These are phyloP conservation scores for Mesoligia furuncula DNA, from an alignment of 2,888 invertebrate genomes.

Conservation along the genomic window DNA sequence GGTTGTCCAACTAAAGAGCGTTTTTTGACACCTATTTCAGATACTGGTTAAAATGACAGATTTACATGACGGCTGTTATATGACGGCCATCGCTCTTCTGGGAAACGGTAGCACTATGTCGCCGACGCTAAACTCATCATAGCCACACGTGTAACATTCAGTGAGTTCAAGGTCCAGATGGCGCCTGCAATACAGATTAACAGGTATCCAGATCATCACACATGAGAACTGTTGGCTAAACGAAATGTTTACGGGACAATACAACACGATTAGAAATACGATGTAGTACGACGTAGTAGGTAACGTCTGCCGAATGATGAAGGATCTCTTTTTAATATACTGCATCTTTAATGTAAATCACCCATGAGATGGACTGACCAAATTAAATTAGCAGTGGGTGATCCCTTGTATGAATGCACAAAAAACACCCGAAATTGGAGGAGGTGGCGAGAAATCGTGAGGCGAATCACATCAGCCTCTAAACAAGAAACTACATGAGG, in stretches of 20 bases:
- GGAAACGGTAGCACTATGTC: neutral
- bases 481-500: too few relatives aligned
- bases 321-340: neutral
- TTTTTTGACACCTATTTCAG: neutral
- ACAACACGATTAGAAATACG: neutral
- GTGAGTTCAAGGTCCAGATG: constrained; percentile 30
- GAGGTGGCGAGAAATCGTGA: too few relatives aligned
- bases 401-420: too few relatives aligned
- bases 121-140: neutral
- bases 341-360: too few relatives aligned
- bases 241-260: constrained; percentile 15
- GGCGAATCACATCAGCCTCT: too few relatives aligned
- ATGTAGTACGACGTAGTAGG: neutral
- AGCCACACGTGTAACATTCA: constrained; percentile 21
- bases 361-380: too few relatives aligned
- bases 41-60: neutral
- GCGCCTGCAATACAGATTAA: constrained; percentile 18
- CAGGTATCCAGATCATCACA: constrained; percentile 25
- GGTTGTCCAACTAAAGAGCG: too few relatives aligned
- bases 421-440: too few relatives aligned
- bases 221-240: constrained; percentile 14
- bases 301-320: too few relatives aligned
- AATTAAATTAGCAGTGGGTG: too few relatives aligned
- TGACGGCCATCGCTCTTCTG: neutral
- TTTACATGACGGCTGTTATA: neutral